Base-by-base conservation (phyloP, 1,140 invertebrate species). In the Chironomus tepperi region DNA sequence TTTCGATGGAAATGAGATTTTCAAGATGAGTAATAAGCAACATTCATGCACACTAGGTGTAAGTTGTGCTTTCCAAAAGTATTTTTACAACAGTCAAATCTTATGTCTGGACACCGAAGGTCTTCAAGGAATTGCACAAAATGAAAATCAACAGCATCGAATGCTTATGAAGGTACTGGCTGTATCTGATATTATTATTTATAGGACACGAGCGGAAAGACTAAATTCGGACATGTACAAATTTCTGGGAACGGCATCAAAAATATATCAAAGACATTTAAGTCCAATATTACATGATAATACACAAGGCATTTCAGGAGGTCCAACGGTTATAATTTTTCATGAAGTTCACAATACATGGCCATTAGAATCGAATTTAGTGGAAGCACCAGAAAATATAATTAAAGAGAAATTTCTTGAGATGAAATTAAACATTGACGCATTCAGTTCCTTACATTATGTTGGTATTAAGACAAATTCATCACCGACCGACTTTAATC, bases 41-140 rank as follows among this genome's bases (percentile, higher is more conserved):
- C 85, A 82, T 65, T 91, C 91, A 0, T 93, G 92, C 77, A 94
- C 93, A 1, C 80, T 93, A 42, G 93, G 93, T 24, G 89, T 93
- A 24, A 94, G 92, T 91, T 90, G 89, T 7, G 91, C 91, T 0
- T 91, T 88, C 83, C 88, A 93, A 81, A 84, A 86, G 0, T 70
- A 19, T 70, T 70, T 70, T 6, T 77, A 77, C n/a, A 78, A 81
- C 8, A 81, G 87, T 73, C 88, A 88, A 75, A 86, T 91, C 0
- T 86, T 95, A 65, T 89, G 90, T 78, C 81, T 95, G 57, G 93
- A 95, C 79, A 95, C 93, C 0, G 92, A 94, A 83, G 93, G 92
- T 34, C 74, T 79, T 21, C 74, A 79, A 82, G 86, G 86, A 72
- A 80, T 89, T 42, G 89, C 90, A 5, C 81, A 81, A 18, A 88